These are phyloP conservation scores for Cyanistes caeruleus DNA, from an alignment of 2,113 vertebrate species.

Conservation along the genomic window DNA sequence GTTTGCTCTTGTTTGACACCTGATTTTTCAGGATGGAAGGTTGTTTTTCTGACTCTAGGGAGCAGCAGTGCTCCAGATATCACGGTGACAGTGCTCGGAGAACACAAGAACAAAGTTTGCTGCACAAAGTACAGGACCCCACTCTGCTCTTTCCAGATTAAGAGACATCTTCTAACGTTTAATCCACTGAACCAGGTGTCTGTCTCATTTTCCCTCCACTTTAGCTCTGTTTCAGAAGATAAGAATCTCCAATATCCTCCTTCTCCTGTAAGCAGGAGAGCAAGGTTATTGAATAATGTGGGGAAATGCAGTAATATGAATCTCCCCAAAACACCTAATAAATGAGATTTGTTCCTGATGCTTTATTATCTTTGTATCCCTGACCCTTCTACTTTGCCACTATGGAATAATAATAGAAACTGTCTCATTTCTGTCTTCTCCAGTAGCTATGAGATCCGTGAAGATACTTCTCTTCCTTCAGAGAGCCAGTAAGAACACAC, in stretches of 20 bases:
- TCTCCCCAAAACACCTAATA: background rate
- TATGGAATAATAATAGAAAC: background rate
- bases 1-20: background rate
- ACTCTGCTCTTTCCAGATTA: background rate
- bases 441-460: background rate
- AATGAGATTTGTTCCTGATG: background rate
- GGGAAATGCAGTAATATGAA: background rate
- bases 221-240: background rate
- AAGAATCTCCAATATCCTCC: background rate
- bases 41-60: background rate
- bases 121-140: background rate
- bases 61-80: background rate
- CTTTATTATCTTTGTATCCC: background rate
- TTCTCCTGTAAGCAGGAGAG: background rate
- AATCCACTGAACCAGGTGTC: background rate
- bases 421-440: background rate
- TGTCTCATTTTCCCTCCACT: background rate
- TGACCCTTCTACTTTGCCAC: background rate
- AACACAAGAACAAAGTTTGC: background rate
- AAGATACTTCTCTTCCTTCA: background rate
- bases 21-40: background rate
- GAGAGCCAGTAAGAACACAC: background rate
- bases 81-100: accelerated
- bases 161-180: background rate
- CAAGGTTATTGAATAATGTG: background rate